Percentiles rank a stretch among this genome's conserved stretches.
Evolutionary conservation across 2,888 invertebrate genomes (phyloP).

Genomic region (Zelleria hepariella): DNA sequence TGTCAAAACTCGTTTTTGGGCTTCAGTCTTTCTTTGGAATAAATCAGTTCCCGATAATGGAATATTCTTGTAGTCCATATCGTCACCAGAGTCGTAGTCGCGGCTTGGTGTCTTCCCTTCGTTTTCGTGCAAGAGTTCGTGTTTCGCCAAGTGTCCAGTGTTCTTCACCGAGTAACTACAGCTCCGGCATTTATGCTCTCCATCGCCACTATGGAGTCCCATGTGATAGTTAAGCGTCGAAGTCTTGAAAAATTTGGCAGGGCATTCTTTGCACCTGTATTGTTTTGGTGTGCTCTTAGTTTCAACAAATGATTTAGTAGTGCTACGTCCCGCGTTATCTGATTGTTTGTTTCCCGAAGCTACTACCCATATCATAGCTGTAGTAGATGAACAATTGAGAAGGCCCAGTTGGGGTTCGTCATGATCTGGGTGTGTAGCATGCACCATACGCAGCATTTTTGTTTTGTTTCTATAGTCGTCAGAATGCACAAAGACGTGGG

Average conservation of each 20-base stretch:
- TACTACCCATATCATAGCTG: slow-evolving; percentile 62
- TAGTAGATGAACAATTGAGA: slow-evolving; percentile 34
- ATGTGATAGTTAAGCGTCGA: slow-evolving; percentile 80
- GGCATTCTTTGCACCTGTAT: slow-evolving; percentile 75
- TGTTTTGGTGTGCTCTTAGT: slow-evolving; percentile 47
- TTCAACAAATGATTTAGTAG: slow-evolving; percentile 22
- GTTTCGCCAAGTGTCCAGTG: slow-evolving; percentile 76
- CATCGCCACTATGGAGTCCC: slow-evolving; percentile 76
- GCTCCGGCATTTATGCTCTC: slow-evolving; percentile 77
- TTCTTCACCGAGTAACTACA: slow-evolving; percentile 81
- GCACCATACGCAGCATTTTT: slow-evolving; percentile 75
- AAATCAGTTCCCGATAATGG: slow-evolving; percentile 77
- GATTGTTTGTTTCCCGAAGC: slow-evolving; percentile 33
- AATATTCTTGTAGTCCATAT: slow-evolving; percentile 63
- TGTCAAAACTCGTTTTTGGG: slow-evolving; percentile 59
- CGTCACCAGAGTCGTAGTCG: slow-evolving; percentile 66
- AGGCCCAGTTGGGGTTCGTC: slow-evolving; percentile 74
- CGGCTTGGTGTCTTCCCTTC: slow-evolving; percentile 33
- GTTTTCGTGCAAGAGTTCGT: slow-evolving; percentile 70
- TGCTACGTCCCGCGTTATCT: slow-evolving; percentile 18
- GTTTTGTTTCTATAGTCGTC: slow-evolving; percentile 85
- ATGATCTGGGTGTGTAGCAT: slow-evolving; percentile 75
- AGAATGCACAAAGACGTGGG: slow-evolving; percentile 82
- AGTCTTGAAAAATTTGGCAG: slow-evolving; percentile 80
- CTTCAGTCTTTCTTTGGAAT: slow-evolving; percentile 76